phyloP scores from a whole-genome alignment of 1,140 invertebrate species.

The Olivierus martensii region DNA sequence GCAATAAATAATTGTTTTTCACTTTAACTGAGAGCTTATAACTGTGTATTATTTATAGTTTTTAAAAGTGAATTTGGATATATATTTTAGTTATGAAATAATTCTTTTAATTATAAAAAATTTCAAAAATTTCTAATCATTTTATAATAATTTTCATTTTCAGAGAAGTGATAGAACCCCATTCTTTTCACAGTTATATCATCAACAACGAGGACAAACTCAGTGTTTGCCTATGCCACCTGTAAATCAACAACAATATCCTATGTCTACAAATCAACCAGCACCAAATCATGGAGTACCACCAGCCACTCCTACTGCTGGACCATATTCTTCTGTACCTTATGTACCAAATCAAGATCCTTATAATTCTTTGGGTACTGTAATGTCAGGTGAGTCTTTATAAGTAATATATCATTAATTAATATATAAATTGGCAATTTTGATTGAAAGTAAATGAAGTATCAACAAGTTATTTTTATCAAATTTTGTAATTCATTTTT shows the following conservation, averaged over 20 bases:
- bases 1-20: too few relatives aligned
- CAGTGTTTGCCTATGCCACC: conserved; percentile 31
- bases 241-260: conserved; percentile 33
- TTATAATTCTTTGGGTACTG: conserved; percentile 30
- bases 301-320: conserved; percentile 35
- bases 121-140: too few relatives aligned
- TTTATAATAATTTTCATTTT: background rate
- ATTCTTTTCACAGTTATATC: conserved; percentile 21
- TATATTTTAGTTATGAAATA: too few relatives aligned
- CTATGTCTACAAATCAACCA: conserved; percentile 34
- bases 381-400: conserved; percentile 35
- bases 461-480: too few relatives aligned
- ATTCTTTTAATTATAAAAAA: too few relatives aligned
- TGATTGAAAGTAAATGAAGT: too few relatives aligned
- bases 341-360: conserved; percentile 77
- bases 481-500: too few relatives aligned
- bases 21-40: too few relatives aligned
- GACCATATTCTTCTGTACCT: conserved; percentile 58
- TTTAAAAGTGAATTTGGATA: too few relatives aligned
- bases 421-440: too few relatives aligned
- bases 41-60: too few relatives aligned
- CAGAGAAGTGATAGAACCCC: background rate
- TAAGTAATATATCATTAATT: background rate
- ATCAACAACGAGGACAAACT: conserved; percentile 36
- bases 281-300: conserved; percentile 20